Percentiles rank a stretch among this genome's conserved stretches.
Conservation (phyloP, 2,797 vertebrate species). For the Margarornis squamiger region DNA sequence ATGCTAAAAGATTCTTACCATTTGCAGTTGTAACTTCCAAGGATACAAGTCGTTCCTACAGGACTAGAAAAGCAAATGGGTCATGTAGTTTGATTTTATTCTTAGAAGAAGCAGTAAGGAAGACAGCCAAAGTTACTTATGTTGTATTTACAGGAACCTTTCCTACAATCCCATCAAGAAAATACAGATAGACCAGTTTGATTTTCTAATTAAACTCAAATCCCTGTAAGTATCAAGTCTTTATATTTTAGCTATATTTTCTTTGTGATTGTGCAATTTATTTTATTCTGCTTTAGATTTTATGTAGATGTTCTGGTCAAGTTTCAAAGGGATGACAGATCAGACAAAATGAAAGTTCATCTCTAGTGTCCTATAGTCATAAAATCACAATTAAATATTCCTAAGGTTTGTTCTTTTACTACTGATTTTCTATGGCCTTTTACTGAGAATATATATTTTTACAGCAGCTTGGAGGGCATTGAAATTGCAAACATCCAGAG, state of each 20-base stretch:
- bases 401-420: neutral
- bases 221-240: constrained; percentile 87
- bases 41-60: neutral
- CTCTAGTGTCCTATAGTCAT: neutral
- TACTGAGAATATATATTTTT: constrained; percentile 61
- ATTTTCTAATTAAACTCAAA: constrained; percentile 88
- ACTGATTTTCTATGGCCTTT: neutral
- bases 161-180: constrained; percentile 91
- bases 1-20: neutral
- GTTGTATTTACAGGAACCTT: constrained; percentile 84
- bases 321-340: neutral
- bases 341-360: neutral
- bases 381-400: neutral
- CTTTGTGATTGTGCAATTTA: neutral
- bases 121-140: neutral
- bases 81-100: neutral
- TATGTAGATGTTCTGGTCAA: neutral
- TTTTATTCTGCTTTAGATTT: neutral
- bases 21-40: neutral
- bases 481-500: constrained; percentile 93
- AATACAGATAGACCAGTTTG: constrained; percentile 90
- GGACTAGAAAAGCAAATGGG: neutral
- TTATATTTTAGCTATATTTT: neutral
- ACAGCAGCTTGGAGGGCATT: constrained; percentile 92
- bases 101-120: neutral